These are phyloP conservation scores for Melanchra persicariae DNA, from an alignment of 2,888 invertebrate genomes.

Conservation along the genomic window DNA sequence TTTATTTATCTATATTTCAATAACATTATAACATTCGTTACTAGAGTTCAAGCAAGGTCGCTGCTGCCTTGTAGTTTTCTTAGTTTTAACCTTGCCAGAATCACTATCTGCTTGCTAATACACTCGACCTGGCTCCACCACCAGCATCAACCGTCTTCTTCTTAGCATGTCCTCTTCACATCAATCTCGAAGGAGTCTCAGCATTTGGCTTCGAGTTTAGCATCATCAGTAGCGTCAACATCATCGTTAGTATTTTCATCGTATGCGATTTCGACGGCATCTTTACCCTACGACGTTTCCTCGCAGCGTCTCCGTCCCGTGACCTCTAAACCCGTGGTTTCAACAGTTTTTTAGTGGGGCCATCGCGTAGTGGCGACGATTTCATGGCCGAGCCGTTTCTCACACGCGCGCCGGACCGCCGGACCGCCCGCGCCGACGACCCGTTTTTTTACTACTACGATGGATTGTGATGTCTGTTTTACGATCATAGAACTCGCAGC, in stretches of 20 bases:
- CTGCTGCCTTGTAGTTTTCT: not conserved
- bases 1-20: not conserved
- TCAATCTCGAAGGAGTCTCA: not conserved
- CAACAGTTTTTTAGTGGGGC: conserved; percentile 56
- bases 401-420: conserved; percentile 67
- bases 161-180: not conserved
- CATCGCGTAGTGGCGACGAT: conserved; percentile 66
- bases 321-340: conserved; percentile 43
- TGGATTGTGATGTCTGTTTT: conserved; percentile 66
- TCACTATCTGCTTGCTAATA: not conserved
- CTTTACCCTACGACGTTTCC: not conserved
- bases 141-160: not conserved
- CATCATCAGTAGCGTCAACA: not conserved
- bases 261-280: not conserved
- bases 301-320: conserved; percentile 56
- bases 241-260: not conserved
- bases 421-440: conserved; percentile 67
- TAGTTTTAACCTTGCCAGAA: not conserved
- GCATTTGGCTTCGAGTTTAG: not conserved
- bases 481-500: conserved; percentile 62
- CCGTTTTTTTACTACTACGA: conserved; percentile 61
- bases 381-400: conserved; percentile 69
- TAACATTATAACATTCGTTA: not conserved
- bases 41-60: not conserved
- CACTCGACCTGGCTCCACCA: not conserved